Base-by-base conservation (phyloP, 2,888 invertebrate genomes). In the Abrostola triplasia region DNA sequence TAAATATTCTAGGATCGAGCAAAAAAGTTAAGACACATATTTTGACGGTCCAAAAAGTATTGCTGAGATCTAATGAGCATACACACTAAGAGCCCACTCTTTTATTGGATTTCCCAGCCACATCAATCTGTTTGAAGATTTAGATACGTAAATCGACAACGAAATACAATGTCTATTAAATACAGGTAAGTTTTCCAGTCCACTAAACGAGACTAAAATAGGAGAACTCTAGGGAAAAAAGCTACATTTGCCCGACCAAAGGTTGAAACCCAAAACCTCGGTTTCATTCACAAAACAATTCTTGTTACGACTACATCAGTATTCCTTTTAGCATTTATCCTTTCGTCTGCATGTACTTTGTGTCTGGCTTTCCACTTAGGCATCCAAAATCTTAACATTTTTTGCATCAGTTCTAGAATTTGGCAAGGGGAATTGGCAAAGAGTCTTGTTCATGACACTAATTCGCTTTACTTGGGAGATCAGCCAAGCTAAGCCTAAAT, bases 351-450 rank as follows among this genome's bases (percentile, higher is more conserved):
- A 59, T 48, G 37, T 12, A 56, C 41, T 63, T 42, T 47, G 55
- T 49, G 40, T 49, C 2, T 12, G 12, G 48, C 24, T 60, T 52
- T 56, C 52, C 42, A 57, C 53, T 61, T 59, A 50, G 12, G 8
- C 11, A 35, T 51, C 36, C 4, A 53, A 63, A 63, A 56, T 63
- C 55, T 70, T 70, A 60, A 41, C 58, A 60, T 42, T 55, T 42
- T 71, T 63, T 53, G 59, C 56, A 10, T 59, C 5, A 42, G 9
- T 56, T 70, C 51, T 67, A 59, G 37, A 72, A 64, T 62, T 71
- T 77, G 68, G 68, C 76, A 60, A 57, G 38, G 40, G 44, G 35
- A 47, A 52, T 74, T 68, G 78, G 71, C 75, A 63, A 10, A 5
- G 49, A 51, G 59, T 58, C 53, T 36, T 38, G 54, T 52, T 8